phyloP scores from a whole-genome alignment of 1,140 invertebrate genomes.

The Hestina assimilis region DNA sequence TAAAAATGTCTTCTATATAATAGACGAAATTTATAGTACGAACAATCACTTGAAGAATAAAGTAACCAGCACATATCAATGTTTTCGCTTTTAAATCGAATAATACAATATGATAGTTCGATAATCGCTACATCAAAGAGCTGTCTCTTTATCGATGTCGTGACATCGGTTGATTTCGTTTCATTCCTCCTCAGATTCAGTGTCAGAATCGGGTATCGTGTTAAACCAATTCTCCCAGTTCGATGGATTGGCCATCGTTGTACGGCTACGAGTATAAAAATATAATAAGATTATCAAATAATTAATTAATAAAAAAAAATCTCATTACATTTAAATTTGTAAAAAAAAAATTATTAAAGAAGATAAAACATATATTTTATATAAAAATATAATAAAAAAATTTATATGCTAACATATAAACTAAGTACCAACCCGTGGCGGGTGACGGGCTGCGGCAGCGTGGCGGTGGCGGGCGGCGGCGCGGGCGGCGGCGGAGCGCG shows the following conservation, averaged over 20 bases:
- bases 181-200: constrained; percentile 67
- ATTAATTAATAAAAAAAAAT: too few species aligned
- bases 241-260: constrained; percentile 54
- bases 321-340: too few species aligned
- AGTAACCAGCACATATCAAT: background rate
- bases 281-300: too few species aligned
- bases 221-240: constrained; percentile 76
- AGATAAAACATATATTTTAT: too few species aligned
- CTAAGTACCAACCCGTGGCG: constrained; percentile 24
- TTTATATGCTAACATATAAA: background rate
- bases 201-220: constrained; percentile 66
- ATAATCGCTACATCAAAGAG: background rate
- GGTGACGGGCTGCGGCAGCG: constrained; percentile 64
- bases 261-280: constrained; percentile 40
- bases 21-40: too few species aligned
- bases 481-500: constrained; percentile 51
- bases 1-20: too few species aligned
- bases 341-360: too few species aligned
- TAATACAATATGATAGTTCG: background rate
- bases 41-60: too few species aligned
- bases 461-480: constrained; percentile 57
- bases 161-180: constrained; percentile 8
- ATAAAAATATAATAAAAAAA: background rate
- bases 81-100: background rate
- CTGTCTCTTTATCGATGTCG: background rate